Evolutionary conservation across 1,140 invertebrate species (phyloP).

Genomic region (Scaptomyza hsui): DNA sequence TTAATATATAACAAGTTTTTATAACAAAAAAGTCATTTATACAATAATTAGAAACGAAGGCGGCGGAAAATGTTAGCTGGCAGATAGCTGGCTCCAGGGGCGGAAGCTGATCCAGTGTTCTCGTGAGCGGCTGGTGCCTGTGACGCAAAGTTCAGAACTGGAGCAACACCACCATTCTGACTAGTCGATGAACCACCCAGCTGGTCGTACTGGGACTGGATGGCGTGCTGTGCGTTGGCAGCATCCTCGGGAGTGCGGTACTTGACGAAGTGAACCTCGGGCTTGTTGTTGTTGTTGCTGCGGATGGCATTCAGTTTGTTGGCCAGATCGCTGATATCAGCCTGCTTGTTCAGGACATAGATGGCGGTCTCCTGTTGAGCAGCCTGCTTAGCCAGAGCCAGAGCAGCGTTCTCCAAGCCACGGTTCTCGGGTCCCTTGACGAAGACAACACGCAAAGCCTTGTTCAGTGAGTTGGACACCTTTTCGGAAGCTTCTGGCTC

Average conservation of each 20-base stretch:
- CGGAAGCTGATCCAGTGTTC: conserved; percentile 21
- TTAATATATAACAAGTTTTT: conserved; percentile 43
- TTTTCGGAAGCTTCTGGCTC: conserved; percentile 50
- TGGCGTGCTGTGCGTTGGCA: conserved; percentile 67
- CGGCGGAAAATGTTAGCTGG: conserved; percentile 68
- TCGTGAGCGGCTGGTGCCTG: conserved; percentile 38
- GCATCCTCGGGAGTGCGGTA: conserved; percentile 73
- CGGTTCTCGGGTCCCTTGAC: conserved; percentile 78
- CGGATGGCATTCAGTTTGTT: conserved; percentile 58
- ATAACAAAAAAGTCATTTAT: neutral
- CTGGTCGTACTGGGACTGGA: conserved; percentile 66
- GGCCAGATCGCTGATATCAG: conserved; percentile 66
- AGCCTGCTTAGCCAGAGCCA: conserved; percentile 68
- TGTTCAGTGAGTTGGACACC: conserved; percentile 53
- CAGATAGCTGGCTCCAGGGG: conserved; percentile 62
- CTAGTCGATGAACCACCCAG: conserved; percentile 54
- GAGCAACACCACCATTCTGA: conserved; percentile 68
- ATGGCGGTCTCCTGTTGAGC: conserved; percentile 72
- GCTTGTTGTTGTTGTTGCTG: conserved; percentile 62
- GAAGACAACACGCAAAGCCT: conserved; percentile 72
- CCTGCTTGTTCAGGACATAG: conserved; percentile 73
- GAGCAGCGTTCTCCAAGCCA: conserved; percentile 66
- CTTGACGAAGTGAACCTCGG: conserved; percentile 76
- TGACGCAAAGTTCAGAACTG: conserved; percentile 69
- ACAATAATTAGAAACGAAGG: conserved; percentile 41